Evolutionary conservation across 2,888 invertebrate genomes (phyloP), one percentile per base, ranked within the genome.

Genomic region (Halictus quadricinctus): DNA sequence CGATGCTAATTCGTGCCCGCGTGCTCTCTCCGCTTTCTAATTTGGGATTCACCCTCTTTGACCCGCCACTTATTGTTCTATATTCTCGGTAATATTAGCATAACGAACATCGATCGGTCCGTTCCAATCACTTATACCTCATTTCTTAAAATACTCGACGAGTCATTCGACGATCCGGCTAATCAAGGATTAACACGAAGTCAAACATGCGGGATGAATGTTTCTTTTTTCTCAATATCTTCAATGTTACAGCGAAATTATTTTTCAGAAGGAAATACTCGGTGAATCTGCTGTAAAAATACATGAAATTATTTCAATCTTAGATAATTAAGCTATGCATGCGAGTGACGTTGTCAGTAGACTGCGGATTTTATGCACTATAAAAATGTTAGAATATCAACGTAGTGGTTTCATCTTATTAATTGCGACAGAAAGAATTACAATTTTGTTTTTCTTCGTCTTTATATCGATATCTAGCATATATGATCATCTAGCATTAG

Each of bases 1-100:
- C 91, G 88, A 91, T 92, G 92, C 92, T 92, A 91, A 92, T 91
- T 91, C 88, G 81, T 87, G 54, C 54, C 54, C 54, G 78, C 84
- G 29, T 73, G 84, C 80, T 79, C 88, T 76, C 82, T 81, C 87
- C 80, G 88, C 83, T 91, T 91, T 92, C 89, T 90, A 91, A 92
- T 91, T 91, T 87, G 48, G 80, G 83, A 91, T 91, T 90, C 89
- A 87, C 88, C 91, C 87, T 83, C 84, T 79, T 82, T 84, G 88
- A 83, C 85, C 87, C 85, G 79, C 82, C 72, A 73, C 86, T 89
- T 84, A 88, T 87, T 88, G 84, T 87, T 90, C 86, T 89, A 84
- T 86, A 85, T 83, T 79, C 80, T 15, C 85, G 87, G 77, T 86
- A 86, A 78, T 84, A 90, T 90, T 88, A 87, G 83, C 90, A 84